Percentiles rank a stretch among this genome's conserved stretches.
Conservation (phyloP, 2,113 vertebrate species). For the Limanda limanda region DNA sequence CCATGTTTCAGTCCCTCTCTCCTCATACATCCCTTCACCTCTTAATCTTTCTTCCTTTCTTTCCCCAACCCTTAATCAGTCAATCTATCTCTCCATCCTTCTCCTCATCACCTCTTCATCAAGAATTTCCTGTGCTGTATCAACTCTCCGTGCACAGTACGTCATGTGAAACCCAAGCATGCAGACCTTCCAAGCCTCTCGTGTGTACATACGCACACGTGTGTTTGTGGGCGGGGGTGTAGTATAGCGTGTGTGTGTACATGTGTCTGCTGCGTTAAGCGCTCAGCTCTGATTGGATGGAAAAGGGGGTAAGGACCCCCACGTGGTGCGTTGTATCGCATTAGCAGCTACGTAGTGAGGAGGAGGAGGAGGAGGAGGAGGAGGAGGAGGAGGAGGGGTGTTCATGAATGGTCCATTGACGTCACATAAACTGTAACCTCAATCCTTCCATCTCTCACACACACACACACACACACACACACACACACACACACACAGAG, state of each 20-base stretch:
- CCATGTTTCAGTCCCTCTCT: neutral
- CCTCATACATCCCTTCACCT: neutral
- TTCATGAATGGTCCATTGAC: constrained; percentile 76
- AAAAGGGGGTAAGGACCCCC: constrained; percentile 79
- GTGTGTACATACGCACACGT: constrained; percentile 50
- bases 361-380: constrained; percentile 32
- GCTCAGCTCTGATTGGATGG: constrained; percentile 68
- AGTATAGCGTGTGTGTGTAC: constrained; percentile 38
- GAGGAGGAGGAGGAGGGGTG: constrained; percentile 38
- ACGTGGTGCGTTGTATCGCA: constrained; percentile 75
- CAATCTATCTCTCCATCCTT: neutral
- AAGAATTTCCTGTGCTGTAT: neutral
- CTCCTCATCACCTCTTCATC: neutral
- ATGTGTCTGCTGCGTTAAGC: constrained; percentile 52
- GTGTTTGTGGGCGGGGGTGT: constrained; percentile 39
- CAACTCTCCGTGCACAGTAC: neutral
- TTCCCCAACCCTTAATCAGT: neutral
- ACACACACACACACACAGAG: neutral
- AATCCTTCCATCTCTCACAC: neutral
- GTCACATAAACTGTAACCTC: constrained; percentile 52
- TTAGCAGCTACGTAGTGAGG: constrained; percentile 68
- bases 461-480: too few relatives aligned
- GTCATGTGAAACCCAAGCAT: constrained; percentile 38
- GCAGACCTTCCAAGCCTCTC: constrained; percentile 37
- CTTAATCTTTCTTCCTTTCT: neutral